phyloP scores from a whole-genome alignment of 1,140 invertebrate genomes.

The Camponotus pennsylvanicus region DNA sequence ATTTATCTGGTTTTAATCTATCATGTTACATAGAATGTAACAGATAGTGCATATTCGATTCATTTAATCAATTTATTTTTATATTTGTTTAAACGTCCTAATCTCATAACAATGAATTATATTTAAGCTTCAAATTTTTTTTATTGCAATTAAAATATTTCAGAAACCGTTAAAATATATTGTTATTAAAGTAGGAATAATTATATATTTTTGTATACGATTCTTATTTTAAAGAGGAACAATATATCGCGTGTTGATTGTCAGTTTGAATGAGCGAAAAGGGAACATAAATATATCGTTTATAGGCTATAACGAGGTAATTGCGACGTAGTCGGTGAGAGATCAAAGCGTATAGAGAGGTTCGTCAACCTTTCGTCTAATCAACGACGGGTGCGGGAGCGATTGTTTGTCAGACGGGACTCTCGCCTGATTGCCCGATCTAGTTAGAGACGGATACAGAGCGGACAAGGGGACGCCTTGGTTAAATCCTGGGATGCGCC shows the following conservation, averaged over 20 bases:
- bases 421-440: constrained; percentile 53
- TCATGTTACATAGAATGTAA: not conserved
- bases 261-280: not conserved
- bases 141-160: not conserved
- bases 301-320: not conserved
- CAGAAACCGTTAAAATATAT: not conserved
- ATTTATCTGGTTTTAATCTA: not conserved
- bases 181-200: not conserved
- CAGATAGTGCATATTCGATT: no score
- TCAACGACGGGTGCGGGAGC: constrained; percentile 31
- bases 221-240: not conserved
- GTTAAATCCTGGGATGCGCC: constrained; percentile 24
- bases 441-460: constrained; percentile 28
- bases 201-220: not conserved
- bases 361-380: constrained; percentile 58
- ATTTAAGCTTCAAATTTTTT: not conserved
- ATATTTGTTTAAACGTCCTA: not conserved
- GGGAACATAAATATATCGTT: not conserved
- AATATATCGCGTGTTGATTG: not conserved
- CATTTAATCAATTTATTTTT: no score
- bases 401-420: constrained; percentile 52
- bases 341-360: constrained; percentile 25
- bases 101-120: not conserved
- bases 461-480: not conserved
- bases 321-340: constrained; percentile 12